phyloP scores from a whole-genome alignment of 2,797 vertebrate genomes.

The Hyperoplus immaculatus region DNA sequence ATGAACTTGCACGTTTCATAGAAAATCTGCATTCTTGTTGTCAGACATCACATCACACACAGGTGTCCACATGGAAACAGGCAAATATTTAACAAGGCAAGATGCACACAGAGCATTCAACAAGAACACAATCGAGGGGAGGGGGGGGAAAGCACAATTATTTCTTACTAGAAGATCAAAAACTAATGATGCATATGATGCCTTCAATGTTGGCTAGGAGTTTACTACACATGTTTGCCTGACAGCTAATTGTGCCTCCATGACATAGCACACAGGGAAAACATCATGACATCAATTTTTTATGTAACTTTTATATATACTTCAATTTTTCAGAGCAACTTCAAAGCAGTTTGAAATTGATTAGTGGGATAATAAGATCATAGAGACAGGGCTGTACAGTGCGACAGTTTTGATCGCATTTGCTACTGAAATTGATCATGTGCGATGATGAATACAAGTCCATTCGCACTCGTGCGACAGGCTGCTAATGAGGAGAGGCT shows the following conservation, averaged over 20 bases:
- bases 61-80: not conserved
- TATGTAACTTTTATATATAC: not conserved
- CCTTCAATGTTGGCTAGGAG: not conserved
- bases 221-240: not conserved
- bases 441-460: no score
- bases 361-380: constrained; percentile 16
- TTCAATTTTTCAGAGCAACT: not conserved
- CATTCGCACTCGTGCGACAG: no score
- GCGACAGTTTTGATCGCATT: no score
- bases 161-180: not conserved
- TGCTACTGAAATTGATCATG: no score
- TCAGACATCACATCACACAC: not conserved
- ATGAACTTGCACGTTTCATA: not conserved
- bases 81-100: not conserved
- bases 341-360: constrained; percentile 6
- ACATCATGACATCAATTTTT: not conserved
- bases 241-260: not conserved
- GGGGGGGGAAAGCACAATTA: not conserved
- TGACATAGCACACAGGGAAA: not conserved
- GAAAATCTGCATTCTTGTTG: not conserved
- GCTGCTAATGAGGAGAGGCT: no score
- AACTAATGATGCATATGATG: not conserved
- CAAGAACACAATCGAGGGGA: not conserved
- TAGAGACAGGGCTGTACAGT: no score
- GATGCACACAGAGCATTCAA: not conserved